Evolutionary conservation across 2,797 vertebrate species (phyloP), one percentile per base, ranked within the genome.

Genomic region (Zalophus californianus): DNA sequence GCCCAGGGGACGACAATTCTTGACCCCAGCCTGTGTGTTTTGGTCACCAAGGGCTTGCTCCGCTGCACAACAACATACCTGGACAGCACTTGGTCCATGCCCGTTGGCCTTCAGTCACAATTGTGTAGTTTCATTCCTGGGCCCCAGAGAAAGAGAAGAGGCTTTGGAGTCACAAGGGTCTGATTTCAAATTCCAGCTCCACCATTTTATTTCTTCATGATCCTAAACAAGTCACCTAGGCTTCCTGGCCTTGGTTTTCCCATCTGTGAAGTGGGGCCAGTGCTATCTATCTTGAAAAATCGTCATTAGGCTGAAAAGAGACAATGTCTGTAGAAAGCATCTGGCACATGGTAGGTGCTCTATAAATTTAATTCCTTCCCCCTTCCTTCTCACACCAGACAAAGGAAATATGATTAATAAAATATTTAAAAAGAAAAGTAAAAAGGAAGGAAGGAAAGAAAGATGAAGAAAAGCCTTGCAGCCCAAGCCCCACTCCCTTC

Each of bases 31-130:
- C 54, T 82, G 6, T 48, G n/a, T 50, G 21, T 50, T 92, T 77
- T 32, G 15, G 41, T 20, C 78, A 66, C 77, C n/a, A 11, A 62
- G 35, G 15, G 32, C 90, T 41, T 48, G 16, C 29, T 83, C 75
- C 41, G 1, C 16, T 73, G 14, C 1, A 15, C 8, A 20, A 29
- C 0, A n/a, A 2, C 1, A 1, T 4, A 70, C 7, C 35, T 48
- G 8, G 14, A 87, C 18, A 16, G n/a, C n/a, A 10, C 38, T 50
- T 41, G 58, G 38, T n/a, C 29, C 13, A 3, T 5, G 16, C 7
- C 23, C 1, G 0, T 20, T 52, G 52, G 35, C 23, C 50, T 32
- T 54, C 60, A n/a, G 2, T 35, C 80, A 41, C 9, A 58, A 7
- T 72, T 11, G 0, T 41, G 5, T 8, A 5, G 2, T 66, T 80